Evolutionary conservation across 2,888 invertebrate species (phyloP).

Genomic region (Acanthosoma haemorrhoidale): DNA sequence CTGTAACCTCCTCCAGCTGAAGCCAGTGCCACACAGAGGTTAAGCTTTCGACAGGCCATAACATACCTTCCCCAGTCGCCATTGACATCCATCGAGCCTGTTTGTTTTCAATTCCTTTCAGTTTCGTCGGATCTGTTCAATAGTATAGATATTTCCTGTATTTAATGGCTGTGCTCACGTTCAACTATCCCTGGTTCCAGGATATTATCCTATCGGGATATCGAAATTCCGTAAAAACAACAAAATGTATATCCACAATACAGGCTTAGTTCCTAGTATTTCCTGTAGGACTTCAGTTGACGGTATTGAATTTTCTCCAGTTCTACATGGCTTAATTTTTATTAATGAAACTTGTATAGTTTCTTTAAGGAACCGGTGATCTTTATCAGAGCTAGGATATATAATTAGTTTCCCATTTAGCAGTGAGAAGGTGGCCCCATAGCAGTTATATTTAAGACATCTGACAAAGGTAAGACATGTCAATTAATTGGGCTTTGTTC

Average conservation of each 20-base stretch:
- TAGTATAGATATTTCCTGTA: too few relatives aligned
- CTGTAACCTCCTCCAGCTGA: neutral
- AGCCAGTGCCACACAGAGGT: neutral
- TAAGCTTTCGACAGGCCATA: neutral
- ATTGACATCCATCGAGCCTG: neutral
- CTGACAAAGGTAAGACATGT: neutral
- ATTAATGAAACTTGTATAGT: slow-evolving; percentile 34
- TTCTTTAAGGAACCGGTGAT: slow-evolving; percentile 10
- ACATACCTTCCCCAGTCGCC: slow-evolving; percentile 3
- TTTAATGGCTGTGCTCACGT: neutral
- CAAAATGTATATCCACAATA: slow-evolving; percentile 22
- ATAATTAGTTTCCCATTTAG: neutral
- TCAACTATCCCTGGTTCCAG: neutral
- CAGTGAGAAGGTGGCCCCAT: slow-evolving; percentile 22
- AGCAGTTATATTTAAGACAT: slow-evolving; percentile 7
- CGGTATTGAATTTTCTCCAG: slow-evolving; percentile 27
- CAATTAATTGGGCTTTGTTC: too few relatives aligned
- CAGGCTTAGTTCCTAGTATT: slow-evolving; percentile 28
- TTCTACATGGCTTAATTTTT: slow-evolving; percentile 12
- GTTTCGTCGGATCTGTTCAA: neutral
- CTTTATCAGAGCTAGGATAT: neutral
- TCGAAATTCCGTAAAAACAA: slow-evolving; percentile 7
- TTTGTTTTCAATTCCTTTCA: slow-evolving; percentile 3
- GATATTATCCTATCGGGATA: neutral
- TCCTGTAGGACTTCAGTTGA: slow-evolving; percentile 24